phyloP scores from a whole-genome alignment of 1,140 invertebrate species.

The Ostrea edulis region DNA sequence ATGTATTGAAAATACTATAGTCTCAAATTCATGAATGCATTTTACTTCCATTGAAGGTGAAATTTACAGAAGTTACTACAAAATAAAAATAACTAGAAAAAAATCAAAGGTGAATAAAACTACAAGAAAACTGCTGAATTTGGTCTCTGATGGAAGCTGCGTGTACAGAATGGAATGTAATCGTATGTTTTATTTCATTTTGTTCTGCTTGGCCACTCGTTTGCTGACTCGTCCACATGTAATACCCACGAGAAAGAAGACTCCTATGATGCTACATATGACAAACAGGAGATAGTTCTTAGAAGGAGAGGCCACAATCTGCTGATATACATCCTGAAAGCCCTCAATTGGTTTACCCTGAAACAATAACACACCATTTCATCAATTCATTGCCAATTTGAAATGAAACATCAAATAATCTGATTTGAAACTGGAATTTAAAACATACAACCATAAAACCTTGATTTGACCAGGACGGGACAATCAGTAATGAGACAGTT shows the following conservation, averaged over 20 bases:
- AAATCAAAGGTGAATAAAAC: background rate
- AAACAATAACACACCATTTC: slow-evolving; percentile 64
- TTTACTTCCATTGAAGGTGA: background rate
- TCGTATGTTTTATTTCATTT: slow-evolving; percentile 51
- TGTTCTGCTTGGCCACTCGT: slow-evolving; percentile 79
- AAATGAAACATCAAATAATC: too few species aligned
- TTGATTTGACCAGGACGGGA: too few species aligned
- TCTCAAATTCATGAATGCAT: background rate
- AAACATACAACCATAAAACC: too few species aligned
- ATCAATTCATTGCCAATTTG: slow-evolving; percentile 85
- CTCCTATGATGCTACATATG: slow-evolving; percentile 85
- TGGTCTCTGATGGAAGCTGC: background rate
- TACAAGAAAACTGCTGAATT: background rate
- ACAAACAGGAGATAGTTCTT: slow-evolving; percentile 85
- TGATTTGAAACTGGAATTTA: too few species aligned
- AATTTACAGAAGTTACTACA: background rate
- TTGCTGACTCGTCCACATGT: slow-evolving; percentile 90
- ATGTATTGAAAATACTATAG: background rate
- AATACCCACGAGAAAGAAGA: slow-evolving; percentile 90
- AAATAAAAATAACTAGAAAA: background rate
- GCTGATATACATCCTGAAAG: slow-evolving; percentile 86
- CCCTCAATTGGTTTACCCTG: slow-evolving; percentile 83
- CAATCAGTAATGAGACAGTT: too few species aligned
- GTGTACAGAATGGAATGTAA: slow-evolving; percentile 1
- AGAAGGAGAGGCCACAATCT: slow-evolving; percentile 86